phyloP scores from a whole-genome alignment of 1,140 invertebrate genomes.

The Sinella curviseta region DNA sequence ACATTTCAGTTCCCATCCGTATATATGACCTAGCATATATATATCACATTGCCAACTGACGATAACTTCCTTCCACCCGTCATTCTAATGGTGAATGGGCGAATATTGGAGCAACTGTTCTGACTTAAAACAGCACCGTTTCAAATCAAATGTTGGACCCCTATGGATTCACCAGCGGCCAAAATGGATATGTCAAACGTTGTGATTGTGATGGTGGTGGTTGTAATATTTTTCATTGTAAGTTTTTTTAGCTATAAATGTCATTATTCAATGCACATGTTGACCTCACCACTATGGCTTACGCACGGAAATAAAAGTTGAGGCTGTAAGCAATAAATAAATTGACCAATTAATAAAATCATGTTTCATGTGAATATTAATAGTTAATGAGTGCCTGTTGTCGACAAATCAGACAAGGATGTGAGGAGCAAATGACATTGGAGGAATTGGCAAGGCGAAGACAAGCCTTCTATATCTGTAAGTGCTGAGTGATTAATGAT shows the following conservation, averaged over 20 bases:
- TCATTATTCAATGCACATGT: neutral
- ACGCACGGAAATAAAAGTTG: too few relatives aligned
- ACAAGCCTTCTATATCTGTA: constrained; percentile 41
- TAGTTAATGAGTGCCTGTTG: constrained; percentile 40
- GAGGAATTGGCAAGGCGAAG: constrained; percentile 31
- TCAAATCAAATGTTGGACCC: neutral
- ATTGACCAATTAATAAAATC: too few relatives aligned
- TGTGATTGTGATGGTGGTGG: constrained; percentile 30
- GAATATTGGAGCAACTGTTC: neutral
- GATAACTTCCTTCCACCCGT: too few relatives aligned
- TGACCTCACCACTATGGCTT: neutral
- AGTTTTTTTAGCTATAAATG: neutral
- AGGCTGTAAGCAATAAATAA: too few relatives aligned
- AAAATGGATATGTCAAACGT: constrained; percentile 30
- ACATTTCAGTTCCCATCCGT: too few relatives aligned
- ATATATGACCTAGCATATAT: too few relatives aligned
- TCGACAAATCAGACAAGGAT: constrained; percentile 35
- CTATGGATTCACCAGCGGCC: neutral
- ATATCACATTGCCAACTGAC: too few relatives aligned
- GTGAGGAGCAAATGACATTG: constrained; percentile 32
- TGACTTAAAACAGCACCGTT: neutral
- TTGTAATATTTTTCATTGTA: constrained; percentile 34
- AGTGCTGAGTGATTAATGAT: neutral
- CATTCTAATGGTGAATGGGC: too few relatives aligned
- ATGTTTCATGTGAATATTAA: neutral